Base-by-base conservation (phyloP, 2,113 vertebrate genomes). In the Alaudala cheleensis region DNA sequence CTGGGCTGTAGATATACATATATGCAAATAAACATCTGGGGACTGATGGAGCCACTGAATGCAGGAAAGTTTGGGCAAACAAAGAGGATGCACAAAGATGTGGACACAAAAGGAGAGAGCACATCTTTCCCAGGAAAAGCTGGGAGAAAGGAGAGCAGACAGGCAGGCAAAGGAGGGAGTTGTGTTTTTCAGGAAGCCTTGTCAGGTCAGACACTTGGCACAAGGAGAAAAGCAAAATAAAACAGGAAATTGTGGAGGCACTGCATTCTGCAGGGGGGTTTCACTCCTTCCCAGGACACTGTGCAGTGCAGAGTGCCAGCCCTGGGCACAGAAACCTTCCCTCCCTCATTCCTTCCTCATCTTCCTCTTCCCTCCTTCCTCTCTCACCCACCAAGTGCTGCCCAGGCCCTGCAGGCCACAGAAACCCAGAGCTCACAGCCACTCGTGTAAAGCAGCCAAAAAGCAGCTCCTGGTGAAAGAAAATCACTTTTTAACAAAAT, bases 11-110 rank as follows among this genome's bases (percentile, higher is more conserved):
- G 56, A 84, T 60, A 57, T 86, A 34, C 47, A 50, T 62, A 61
- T 51, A 94, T 96, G 93, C 93, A 97, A 96, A 96, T 96, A 96
- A 92, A 97, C 90, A 97, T 92, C 93, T 96, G 95, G 92, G 86
- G 74, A 86, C 71, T 29, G 82, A 92, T 90, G 11, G 65, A 88
- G 83, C 64, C 76, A 69, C 53, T 90, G 64, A 95, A 90, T 76
- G 65, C 37, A 34, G 80, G 80, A 62, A 84, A 78, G 93, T 83
- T 90, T 94, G 71, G 82, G 72, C 76, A 93, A 86, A 74, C 88
- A 86, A 64, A 83, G 80, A 90, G 67, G 53, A 81, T 9, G 12
- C 64, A 56, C 62, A 45, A 62, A 81, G 47, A 81, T 71, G 64
- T 93, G 76, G 80, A 72, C 65, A 86, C 69, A 92, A 91, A 94